Evolutionary conservation across 2,888 invertebrate genomes (phyloP), one percentile per base, ranked within the genome.

Genomic region (Leptinotarsa tumamoca): DNA sequence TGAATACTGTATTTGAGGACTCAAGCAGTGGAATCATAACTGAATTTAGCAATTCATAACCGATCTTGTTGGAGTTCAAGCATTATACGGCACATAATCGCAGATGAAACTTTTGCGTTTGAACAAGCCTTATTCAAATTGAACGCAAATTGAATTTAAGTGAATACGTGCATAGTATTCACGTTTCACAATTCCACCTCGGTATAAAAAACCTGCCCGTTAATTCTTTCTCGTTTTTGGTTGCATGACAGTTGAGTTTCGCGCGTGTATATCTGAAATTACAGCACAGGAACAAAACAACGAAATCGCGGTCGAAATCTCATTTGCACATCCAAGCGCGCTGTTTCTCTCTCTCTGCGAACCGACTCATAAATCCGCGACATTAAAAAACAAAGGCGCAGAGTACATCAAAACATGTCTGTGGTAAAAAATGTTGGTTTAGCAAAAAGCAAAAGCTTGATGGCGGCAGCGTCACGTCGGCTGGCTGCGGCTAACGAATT

Each of bases 401-500:
- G 83, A 86, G 86, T 87, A 87, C 85, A 87, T 87, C 87, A 87
- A 87, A 87, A 87, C 87, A 87, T 86, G 87, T 87, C 86, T 83
- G 86, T 80, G 81, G 83, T 83, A 85, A 86, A 86, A 86, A 87
- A 85, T 85, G 85, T 83, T 82, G 84, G 84, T 85, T 85, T 85
- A 84, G 86, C 86, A 86, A 86, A 86, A 87, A 86, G 85, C 84
- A 83, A 79, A 82, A 84, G 84, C 83, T 83, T 82, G 82, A 85
- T 85, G 84, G 85, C 84, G 86, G 87, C 84, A 85, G 87, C 88
- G 88, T 88, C 88, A 87, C 88, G 87, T 85, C 87, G 88, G 88
- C 87, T 87, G 88, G 84, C 86, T 85, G 86, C 86, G 86, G 85
- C 81, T 88, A 88, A 88, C 87, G 87, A 88, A 87, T 88, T 87